Evolutionary conservation across 1,140 invertebrate species (phyloP).

Genomic region (Aphis craccivora): DNA sequence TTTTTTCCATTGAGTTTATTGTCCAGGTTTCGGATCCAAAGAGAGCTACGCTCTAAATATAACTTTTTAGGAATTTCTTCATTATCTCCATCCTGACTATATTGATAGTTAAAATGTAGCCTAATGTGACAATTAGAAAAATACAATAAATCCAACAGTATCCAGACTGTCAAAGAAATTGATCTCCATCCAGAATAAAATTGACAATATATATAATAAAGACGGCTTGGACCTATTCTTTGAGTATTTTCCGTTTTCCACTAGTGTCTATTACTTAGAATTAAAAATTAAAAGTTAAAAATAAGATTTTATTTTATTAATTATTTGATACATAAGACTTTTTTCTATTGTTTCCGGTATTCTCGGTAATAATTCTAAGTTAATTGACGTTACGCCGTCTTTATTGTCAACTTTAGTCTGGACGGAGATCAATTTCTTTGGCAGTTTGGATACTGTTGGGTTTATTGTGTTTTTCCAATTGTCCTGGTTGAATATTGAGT

Average conservation of each 20-base stretch:
- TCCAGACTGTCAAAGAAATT: not conserved
- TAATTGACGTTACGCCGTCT: not conserved
- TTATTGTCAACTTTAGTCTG: not conserved
- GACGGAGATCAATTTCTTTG: not conserved
- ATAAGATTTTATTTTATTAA: too few relatives aligned
- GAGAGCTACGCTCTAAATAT: too few relatives aligned
- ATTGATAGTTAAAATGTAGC: too few relatives aligned
- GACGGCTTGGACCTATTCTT: not conserved
- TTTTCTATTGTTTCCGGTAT: too few relatives aligned
- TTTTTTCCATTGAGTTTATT: too few relatives aligned
- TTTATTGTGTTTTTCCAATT: not conserved
- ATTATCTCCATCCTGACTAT: too few relatives aligned
- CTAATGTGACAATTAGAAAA: not conserved
- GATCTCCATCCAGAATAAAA: not conserved
- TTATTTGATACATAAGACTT: too few relatives aligned
- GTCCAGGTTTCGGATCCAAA: too few relatives aligned
- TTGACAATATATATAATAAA: not conserved
- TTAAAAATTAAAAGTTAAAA: too few relatives aligned
- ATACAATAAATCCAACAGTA: not conserved
- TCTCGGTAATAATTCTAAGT: not conserved
- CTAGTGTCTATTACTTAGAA: too few relatives aligned
- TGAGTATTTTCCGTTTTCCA: too few relatives aligned
- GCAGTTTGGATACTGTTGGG: not conserved
- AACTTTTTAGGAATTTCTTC: too few relatives aligned
- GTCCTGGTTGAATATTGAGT: not conserved